Evolutionary conservation across 2,113 vertebrate genomes (phyloP).

Genomic region (Zeus faber): DNA sequence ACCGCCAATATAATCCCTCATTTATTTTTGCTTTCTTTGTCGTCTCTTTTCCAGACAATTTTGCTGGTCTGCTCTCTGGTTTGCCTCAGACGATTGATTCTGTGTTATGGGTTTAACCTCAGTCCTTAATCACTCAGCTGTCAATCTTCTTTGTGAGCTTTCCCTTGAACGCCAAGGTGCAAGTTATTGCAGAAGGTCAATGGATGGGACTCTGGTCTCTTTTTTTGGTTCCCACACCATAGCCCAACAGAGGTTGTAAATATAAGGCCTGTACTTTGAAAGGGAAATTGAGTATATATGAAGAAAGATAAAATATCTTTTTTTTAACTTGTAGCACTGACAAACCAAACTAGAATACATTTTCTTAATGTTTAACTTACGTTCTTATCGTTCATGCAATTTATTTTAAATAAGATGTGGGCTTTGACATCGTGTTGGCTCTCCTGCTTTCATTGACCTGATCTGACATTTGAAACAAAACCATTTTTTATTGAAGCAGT

Average conservation of each 20-base stretch:
- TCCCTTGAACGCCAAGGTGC: background rate
- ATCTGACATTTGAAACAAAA: conserved; percentile 21
- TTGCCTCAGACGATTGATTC: conserved; percentile 30
- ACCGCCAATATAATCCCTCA: too few relatives aligned
- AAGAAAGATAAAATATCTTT: too few relatives aligned
- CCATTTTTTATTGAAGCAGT: conserved; percentile 14
- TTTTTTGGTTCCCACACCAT: too few relatives aligned
- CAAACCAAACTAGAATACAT: too few relatives aligned
- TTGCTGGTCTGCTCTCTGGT: conserved; percentile 20
- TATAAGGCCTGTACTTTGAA: too few relatives aligned
- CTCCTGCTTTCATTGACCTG: conserved; percentile 1
- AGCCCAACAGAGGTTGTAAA: too few relatives aligned
- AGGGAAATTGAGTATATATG: too few relatives aligned
- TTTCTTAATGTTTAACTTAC: too few relatives aligned
- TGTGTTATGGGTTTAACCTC: conserved; percentile 29
- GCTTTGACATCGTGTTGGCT: background rate
- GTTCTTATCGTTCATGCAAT: too few relatives aligned
- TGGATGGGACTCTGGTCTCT: too few relatives aligned
- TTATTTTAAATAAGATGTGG: background rate
- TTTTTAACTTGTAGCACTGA: too few relatives aligned
- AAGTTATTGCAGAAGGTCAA: background rate
- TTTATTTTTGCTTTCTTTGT: conserved; percentile 8
- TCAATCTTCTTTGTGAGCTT: background rate
- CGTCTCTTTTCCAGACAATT: conserved; percentile 14
- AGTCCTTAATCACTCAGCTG: conserved; percentile 17